phyloP scores from a whole-genome alignment of 2,113 vertebrate species.

The Gymnocephalus cernua region DNA sequence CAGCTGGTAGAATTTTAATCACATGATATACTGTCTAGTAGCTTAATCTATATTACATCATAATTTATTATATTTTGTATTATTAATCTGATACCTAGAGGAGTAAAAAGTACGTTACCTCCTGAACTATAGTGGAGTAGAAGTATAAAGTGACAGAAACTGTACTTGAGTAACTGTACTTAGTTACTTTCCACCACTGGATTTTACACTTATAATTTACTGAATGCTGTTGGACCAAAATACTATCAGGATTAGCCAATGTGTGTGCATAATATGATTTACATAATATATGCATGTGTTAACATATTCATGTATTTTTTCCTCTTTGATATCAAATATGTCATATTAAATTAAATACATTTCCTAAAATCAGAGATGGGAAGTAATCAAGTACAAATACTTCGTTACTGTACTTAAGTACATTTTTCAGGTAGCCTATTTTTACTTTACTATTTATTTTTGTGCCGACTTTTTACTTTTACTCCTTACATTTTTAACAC shows the following conservation, averaged over 20 bases:
- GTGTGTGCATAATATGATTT: neutral
- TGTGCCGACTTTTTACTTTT: too few species aligned
- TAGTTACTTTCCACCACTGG: neutral
- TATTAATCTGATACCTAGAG: too few species aligned
- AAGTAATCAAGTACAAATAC: too few species aligned
- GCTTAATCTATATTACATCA: neutral
- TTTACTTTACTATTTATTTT: too few species aligned
- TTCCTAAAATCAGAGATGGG: too few species aligned
- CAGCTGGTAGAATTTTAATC: neutral
- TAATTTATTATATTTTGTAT: too few species aligned
- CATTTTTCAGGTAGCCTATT: too few species aligned
- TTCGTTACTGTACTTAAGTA: too few species aligned
- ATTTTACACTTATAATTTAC: neutral
- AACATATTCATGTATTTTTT: neutral
- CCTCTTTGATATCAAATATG: neutral
- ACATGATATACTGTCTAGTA: neutral
- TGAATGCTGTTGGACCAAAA: neutral
- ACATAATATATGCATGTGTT: neutral
- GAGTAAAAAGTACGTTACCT: neutral
- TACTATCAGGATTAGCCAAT: neutral
- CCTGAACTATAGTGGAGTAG: neutral
- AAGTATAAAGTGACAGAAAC: neutral
- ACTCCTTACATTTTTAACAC: too few species aligned
- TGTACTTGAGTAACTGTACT: neutral
- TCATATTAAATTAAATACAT: neutral